Percentiles rank a stretch among this genome's conserved stretches.
These are phyloP conservation scores for Dasypolia templi DNA, from an alignment of 2,888 invertebrate species.

Conservation along the genomic window DNA sequence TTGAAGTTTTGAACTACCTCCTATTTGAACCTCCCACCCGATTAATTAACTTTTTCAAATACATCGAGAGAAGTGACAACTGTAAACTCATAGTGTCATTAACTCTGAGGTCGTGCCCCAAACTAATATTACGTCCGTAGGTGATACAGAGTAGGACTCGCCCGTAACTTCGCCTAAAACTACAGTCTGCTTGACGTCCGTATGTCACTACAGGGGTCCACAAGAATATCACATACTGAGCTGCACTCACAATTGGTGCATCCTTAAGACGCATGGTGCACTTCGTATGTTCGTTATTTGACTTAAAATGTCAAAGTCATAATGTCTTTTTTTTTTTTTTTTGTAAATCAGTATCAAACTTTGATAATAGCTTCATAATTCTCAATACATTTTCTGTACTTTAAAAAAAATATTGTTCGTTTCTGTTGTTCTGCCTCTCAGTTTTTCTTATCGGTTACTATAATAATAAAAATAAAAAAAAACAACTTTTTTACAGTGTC, in stretches of 20 bases:
- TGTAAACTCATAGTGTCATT: too few relatives aligned
- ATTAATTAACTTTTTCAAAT: too few relatives aligned
- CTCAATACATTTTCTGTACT: neutral
- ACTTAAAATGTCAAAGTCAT: neutral
- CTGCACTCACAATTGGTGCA: neutral
- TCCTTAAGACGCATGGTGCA: neutral
- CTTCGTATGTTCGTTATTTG: neutral
- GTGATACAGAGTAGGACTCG: too few relatives aligned
- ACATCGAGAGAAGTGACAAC: too few relatives aligned
- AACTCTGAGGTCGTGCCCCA: too few relatives aligned
- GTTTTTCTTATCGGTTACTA: neutral
- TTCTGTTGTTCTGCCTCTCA: neutral
- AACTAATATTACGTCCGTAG: too few relatives aligned
- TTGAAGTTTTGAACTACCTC: too few relatives aligned
- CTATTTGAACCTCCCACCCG: too few relatives aligned
- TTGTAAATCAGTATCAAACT: neutral
- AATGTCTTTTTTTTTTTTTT: neutral
- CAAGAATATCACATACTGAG: neutral
- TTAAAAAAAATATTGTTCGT: too few relatives aligned
- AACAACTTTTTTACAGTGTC: constrained; percentile 64
- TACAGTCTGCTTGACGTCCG: neutral
- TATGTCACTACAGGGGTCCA: neutral
- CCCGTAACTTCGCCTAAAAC: too few relatives aligned
- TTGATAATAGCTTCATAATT: neutral
- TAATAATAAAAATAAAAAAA: constrained; percentile 17